Conservation (phyloP, 1,140 invertebrate genomes). For the Dreissena rostriformis region DNA sequence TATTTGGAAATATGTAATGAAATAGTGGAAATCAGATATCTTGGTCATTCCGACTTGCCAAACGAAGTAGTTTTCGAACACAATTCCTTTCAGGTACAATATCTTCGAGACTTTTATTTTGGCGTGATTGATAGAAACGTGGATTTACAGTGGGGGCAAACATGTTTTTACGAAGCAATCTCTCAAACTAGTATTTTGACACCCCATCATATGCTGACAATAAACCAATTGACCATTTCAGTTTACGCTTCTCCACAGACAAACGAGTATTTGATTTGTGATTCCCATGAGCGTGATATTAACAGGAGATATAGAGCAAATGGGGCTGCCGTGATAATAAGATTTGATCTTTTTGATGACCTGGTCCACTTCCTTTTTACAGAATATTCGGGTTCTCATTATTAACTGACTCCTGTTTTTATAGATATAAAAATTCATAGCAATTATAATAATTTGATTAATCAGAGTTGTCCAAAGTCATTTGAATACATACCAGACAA, state of each 20-base stretch:
- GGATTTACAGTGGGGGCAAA: neutral
- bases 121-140: constrained; percentile 1
- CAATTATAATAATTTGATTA: neutral
- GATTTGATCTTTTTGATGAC: constrained; percentile 14
- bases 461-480: neutral
- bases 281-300: constrained; percentile 34
- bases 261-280: constrained; percentile 4
- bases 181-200: neutral
- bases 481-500: neutral
- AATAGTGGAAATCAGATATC: constrained; percentile 3
- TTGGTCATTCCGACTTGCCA: constrained; percentile 24
- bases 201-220: constrained; percentile 13
- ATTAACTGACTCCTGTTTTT: constrained; percentile 18
- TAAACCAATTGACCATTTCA: constrained; percentile 25
- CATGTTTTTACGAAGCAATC: constrained; percentile 16
- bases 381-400: constrained; percentile 3
- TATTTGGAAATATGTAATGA: neutral
- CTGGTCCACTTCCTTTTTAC: constrained; percentile 1
- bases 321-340: constrained; percentile 14
- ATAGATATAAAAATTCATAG: neutral
- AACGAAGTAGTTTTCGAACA: neutral
- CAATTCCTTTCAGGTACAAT: neutral
- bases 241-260: neutral
- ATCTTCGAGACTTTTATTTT: constrained; percentile 11
- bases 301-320: neutral